Evolutionary conservation across 2,888 invertebrate genomes (phyloP).

Genomic region (Nomada fabriciana): DNA sequence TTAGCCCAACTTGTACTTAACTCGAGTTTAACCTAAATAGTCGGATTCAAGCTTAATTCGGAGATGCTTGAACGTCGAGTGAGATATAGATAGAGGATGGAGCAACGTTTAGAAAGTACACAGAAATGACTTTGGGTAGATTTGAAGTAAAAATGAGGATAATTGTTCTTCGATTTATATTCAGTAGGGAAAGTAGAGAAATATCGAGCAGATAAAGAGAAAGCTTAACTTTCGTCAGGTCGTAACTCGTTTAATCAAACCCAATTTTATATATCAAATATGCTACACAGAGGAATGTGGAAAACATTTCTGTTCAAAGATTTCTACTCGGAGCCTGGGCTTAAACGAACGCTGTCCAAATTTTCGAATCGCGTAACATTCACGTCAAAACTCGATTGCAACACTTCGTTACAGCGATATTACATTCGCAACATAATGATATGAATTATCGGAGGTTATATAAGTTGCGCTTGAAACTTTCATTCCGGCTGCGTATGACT

Average conservation of each 20-base stretch:
- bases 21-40: slow-evolving; percentile 29
- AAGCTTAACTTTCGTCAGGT: too few relatives aligned
- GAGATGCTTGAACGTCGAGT: slow-evolving; percentile 24
- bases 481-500: too few relatives aligned
- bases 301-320: too few relatives aligned
- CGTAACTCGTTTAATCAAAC: too few relatives aligned
- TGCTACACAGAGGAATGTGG: too few relatives aligned
- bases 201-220: background rate
- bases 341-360: too few relatives aligned
- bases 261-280: too few relatives aligned
- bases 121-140: background rate
- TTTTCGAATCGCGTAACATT: too few relatives aligned
- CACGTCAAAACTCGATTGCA: too few relatives aligned
- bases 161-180: background rate
- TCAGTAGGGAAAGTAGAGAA: background rate
- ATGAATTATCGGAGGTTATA: background rate
- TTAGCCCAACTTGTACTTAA: slow-evolving; percentile 34
- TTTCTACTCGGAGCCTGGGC: too few relatives aligned
- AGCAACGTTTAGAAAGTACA: background rate
- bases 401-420: too few relatives aligned
- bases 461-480: background rate
- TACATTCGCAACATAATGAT: background rate
- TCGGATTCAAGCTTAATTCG: slow-evolving; percentile 23
- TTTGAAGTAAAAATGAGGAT: too few relatives aligned
- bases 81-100: background rate